Percentiles rank a stretch among this genome's conserved stretches.
phyloP scores from a whole-genome alignment of 2,113 vertebrate genomes.

The Gracilinanus agilis region DNA sequence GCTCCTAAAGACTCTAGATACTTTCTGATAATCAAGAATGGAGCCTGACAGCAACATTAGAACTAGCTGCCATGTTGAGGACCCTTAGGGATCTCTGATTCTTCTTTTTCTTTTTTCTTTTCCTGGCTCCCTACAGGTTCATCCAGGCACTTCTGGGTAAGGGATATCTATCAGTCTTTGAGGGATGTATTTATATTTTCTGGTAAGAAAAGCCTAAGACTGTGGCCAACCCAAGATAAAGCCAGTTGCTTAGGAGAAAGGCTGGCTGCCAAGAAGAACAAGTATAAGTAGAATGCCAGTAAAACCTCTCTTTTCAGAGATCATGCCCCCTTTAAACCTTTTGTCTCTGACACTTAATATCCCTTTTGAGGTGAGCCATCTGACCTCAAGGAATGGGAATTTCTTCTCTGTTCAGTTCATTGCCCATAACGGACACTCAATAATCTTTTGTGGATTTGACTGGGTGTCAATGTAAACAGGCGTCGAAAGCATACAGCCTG shows the following conservation, averaged over 20 bases:
- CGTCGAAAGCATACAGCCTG: not conserved
- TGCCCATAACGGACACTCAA: not conserved
- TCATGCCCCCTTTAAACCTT: not conserved
- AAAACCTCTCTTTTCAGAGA: not conserved
- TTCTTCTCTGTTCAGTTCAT: not conserved
- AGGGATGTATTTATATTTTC: not conserved
- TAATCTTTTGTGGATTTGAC: not conserved
- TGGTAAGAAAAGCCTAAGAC: not conserved
- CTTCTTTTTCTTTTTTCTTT: not conserved
- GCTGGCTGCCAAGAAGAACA: not conserved
- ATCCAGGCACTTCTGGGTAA: not conserved
- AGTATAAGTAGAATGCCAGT: not conserved
- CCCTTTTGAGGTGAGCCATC: not conserved
- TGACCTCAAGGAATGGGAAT: not conserved
- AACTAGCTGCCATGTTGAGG: not conserved
- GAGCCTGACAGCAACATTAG: not conserved
- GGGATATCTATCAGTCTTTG: not conserved
- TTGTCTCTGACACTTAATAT: not conserved
- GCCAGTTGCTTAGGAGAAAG: not conserved
- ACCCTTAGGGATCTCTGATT: not conserved
- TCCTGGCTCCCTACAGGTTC: not conserved
- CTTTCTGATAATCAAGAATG: not conserved
- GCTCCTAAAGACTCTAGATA: not conserved
- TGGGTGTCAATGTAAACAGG: constrained; percentile 28
- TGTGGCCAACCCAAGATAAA: not conserved